Evolutionary conservation across 2,113 vertebrate genomes (phyloP).

Genomic region (Pyxicephalus adspersus): DNA sequence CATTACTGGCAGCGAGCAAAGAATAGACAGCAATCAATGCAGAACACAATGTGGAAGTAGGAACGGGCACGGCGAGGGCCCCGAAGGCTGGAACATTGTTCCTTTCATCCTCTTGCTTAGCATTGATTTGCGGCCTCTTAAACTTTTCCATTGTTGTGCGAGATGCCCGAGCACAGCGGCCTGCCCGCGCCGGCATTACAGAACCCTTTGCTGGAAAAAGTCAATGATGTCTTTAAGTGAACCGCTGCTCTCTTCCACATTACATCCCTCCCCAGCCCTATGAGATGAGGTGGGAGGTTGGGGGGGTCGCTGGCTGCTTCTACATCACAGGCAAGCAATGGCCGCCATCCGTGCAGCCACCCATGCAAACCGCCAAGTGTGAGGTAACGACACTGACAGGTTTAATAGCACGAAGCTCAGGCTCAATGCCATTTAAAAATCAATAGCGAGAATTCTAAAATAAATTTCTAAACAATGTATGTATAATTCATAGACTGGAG

Average conservation of each 20-base stretch:
- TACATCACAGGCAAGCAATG: conserved; percentile 19
- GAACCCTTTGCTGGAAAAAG: not conserved
- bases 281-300: not conserved
- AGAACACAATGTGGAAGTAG: conserved; percentile 29
- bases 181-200: not conserved
- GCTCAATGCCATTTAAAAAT: conserved; percentile 25
- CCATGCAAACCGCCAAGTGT: conserved; percentile 8
- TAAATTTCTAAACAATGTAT: conserved; percentile 37
- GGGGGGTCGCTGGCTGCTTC: conserved; percentile 1
- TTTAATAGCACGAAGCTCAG: conserved; percentile 19
- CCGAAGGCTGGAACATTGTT: conserved; percentile 16
- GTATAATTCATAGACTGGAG: conserved; percentile 21
- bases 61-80: not conserved
- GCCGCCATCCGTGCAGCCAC: not conserved
- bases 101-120: conserved; percentile 29
- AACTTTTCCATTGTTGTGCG: conserved; percentile 14
- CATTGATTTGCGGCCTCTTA: conserved; percentile 34
- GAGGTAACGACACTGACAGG: conserved; percentile 25
- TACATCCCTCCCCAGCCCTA: not conserved
- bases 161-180: no score
- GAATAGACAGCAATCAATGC: conserved; percentile 27
- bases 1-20: not conserved
- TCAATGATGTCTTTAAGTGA: conserved; percentile 13
- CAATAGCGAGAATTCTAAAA: conserved; percentile 25
- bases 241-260: not conserved